Evolutionary conservation across 2,888 invertebrate genomes (phyloP).

Genomic region (Tipula vernalis): DNA sequence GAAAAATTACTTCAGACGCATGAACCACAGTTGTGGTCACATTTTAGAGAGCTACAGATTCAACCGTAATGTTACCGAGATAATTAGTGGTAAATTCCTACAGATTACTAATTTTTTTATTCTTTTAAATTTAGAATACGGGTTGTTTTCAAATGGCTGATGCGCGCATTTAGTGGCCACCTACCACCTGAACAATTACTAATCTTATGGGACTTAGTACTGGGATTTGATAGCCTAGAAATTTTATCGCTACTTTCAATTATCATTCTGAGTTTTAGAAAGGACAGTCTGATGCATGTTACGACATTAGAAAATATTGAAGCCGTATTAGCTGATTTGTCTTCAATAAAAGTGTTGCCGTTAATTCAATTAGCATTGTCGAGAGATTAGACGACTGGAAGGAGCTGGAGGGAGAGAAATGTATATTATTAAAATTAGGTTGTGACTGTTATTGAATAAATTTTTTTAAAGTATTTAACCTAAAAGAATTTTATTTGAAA

Average conservation of each 20-base stretch:
- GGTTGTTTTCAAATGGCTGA: conserved; percentile 92
- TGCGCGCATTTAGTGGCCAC: conserved; percentile 92
- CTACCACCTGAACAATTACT: conserved; percentile 84
- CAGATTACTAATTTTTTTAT: neutral
- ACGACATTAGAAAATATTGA: conserved; percentile 67
- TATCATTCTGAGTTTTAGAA: conserved; percentile 72
- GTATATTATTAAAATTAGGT: neutral
- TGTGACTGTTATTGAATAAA: neutral
- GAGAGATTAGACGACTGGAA: conserved; percentile 38
- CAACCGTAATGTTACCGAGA: conserved; percentile 68
- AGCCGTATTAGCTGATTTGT: conserved; percentile 76
- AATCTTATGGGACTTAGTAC: conserved; percentile 78
- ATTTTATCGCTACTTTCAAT: conserved; percentile 77
- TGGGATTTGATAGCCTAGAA: conserved; percentile 87
- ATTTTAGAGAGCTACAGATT: conserved; percentile 75
- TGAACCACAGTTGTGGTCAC: conserved; percentile 83
- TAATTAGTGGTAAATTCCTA: neutral
- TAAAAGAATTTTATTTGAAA: too few relatives aligned
- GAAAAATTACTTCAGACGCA: conserved; percentile 81
- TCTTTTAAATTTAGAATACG: conserved; percentile 48
- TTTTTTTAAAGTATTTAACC: neutral
- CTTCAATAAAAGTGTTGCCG: conserved; percentile 75
- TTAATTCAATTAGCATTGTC: conserved; percentile 68
- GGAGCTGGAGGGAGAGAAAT: neutral
- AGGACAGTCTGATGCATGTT: conserved; percentile 67